Conservation (phyloP, 2,113 vertebrate species). For the Emydura subglobosa region DNA sequence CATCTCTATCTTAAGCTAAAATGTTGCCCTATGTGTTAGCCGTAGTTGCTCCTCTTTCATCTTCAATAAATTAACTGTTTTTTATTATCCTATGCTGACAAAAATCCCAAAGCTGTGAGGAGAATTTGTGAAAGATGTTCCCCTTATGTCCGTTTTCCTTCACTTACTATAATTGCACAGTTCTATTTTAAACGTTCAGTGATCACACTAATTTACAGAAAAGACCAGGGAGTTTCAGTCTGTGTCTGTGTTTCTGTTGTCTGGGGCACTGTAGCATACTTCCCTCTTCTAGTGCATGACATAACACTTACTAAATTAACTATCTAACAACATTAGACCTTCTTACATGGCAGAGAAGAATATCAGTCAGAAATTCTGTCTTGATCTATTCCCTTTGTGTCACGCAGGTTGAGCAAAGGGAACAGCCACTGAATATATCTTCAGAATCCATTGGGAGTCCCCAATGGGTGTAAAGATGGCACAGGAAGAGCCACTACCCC, state of each 20-base stretch:
- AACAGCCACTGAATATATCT: fast-evolving
- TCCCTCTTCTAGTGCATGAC: background rate
- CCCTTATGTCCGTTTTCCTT: background rate
- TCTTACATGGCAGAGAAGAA: background rate
- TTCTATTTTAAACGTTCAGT: background rate
- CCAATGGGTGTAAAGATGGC: background rate
- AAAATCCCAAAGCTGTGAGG: background rate
- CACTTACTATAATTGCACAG: background rate
- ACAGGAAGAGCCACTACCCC: background rate
- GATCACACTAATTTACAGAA: background rate
- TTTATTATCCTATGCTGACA: background rate
- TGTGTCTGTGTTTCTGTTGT: background rate
- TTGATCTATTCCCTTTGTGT: background rate
- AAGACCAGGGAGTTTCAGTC: background rate
- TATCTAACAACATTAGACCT: background rate
- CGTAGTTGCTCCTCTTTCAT: background rate
- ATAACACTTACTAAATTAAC: background rate
- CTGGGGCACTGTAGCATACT: background rate
- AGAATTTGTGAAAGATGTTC: background rate
- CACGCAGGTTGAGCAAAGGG: fast-evolving
- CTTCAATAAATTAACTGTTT: background rate
- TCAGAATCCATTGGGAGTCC: background rate
- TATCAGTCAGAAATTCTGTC: background rate
- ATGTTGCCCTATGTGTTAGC: background rate
- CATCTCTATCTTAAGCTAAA: background rate